A percentile compares a stretch with the other conserved stretches of the same genome.
Evolutionary conservation across 2,797 vertebrate genomes (phyloP).

Genomic region (Arctocebus calabarensis): DNA sequence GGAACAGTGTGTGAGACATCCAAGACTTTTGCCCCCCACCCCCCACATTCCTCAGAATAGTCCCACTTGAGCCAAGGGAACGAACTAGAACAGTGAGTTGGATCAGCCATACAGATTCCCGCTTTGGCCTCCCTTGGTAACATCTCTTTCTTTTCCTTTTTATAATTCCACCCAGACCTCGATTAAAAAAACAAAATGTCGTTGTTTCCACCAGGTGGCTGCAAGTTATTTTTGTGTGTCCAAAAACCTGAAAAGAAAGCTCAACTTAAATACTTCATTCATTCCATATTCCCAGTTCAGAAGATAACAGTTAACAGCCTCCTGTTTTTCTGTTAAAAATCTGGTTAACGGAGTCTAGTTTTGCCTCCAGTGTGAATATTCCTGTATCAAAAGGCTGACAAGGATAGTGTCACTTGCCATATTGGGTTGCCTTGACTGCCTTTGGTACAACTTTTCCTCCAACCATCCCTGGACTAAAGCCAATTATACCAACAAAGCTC

Average conservation of each 20-base stretch:
- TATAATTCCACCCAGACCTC: conserved; percentile 34
- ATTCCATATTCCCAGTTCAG: conserved; percentile 63
- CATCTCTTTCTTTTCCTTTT: conserved; percentile 11
- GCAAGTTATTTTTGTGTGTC: conserved; percentile 55
- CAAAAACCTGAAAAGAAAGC: conserved; percentile 57
- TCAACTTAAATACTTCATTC: conserved; percentile 37
- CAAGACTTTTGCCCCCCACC: conserved; percentile 63
- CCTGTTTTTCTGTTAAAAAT: conserved; percentile 67
- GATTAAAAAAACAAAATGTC: background rate
- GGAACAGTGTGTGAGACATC: conserved; percentile 56
- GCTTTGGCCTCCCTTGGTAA: conserved; percentile 29
- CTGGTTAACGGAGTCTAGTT: conserved; percentile 74
- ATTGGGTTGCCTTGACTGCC: conserved; percentile 66
- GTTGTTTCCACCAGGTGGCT: conserved; percentile 29
- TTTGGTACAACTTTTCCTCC: conserved; percentile 69
- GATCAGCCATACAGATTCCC: conserved; percentile 72
- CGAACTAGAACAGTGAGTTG: conserved; percentile 14
- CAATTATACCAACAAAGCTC: conserved; percentile 67
- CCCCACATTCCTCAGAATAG: background rate
- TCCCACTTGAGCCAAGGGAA: background rate
- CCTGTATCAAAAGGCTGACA: background rate
- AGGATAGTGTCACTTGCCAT: conserved; percentile 47
- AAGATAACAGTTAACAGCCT: conserved; percentile 65
- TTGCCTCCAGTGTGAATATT: conserved; percentile 48
- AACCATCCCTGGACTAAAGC: conserved; percentile 31